Percentiles rank a stretch among this genome's conserved stretches.
Evolutionary conservation across 2,797 vertebrate species (phyloP).

Genomic region (Babyrousa celebensis): DNA sequence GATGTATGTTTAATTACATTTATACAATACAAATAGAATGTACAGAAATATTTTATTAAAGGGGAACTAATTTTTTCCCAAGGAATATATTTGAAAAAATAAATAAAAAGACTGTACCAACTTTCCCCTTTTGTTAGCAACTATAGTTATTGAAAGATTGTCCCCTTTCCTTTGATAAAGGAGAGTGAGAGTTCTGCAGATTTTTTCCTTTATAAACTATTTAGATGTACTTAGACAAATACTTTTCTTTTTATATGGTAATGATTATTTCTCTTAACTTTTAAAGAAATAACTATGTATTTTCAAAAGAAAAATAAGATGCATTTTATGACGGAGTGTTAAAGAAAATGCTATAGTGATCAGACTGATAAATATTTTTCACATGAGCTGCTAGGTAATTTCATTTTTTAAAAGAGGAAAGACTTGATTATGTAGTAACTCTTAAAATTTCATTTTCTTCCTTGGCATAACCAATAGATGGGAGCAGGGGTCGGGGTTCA

Average conservation of each 20-base stretch:
- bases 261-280: slow-evolving; percentile 43
- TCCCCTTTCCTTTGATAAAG: neutral
- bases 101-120: neutral
- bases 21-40: slow-evolving; percentile 37
- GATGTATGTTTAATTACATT: slow-evolving; percentile 61
- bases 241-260: slow-evolving; percentile 6
- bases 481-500: too few relatives aligned
- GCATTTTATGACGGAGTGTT: neutral
- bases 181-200: neutral
- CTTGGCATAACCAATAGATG: neutral
- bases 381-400: neutral
- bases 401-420: slow-evolving; percentile 44
- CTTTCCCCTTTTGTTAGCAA: slow-evolving; percentile 26
- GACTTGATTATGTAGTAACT: neutral
- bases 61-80: slow-evolving; percentile 8
- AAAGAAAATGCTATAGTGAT: slow-evolving; percentile 9
- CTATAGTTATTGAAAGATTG: neutral
- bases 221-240: slow-evolving; percentile 47
- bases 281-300: slow-evolving; percentile 10
- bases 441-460: neutral
- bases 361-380: slow-evolving; percentile 28
- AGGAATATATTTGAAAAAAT: neutral
- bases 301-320: slow-evolving; percentile 40
- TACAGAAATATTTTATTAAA: slow-evolving; percentile 70
- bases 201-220: slow-evolving; percentile 72